Conservation (phyloP, 2,888 invertebrate species). For the Limnephilus auricula region DNA sequence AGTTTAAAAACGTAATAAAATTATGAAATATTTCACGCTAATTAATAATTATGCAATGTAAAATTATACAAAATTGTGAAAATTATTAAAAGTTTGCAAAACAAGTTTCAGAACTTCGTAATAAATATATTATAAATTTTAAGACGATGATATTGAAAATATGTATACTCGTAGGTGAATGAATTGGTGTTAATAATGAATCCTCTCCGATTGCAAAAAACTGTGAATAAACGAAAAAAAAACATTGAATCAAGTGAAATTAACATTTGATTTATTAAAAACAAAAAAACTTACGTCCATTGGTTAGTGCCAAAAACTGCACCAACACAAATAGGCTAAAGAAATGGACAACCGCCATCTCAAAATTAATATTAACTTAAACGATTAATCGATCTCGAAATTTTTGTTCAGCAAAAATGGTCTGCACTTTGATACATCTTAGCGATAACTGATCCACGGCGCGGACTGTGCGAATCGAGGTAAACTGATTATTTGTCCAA, state of each 20-base stretch:
- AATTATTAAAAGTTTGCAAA: not conserved
- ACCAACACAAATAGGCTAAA: not conserved
- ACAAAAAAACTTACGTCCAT: constrained; percentile 18
- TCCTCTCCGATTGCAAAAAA: not conserved
- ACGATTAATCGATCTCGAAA: not conserved
- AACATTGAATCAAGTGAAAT: not conserved
- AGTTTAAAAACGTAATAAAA: not conserved
- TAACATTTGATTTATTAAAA: not conserved
- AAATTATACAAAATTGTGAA: not conserved
- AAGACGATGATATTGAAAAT: not conserved
- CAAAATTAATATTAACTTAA: not conserved
- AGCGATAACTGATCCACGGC: not conserved
- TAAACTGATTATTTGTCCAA: not conserved
- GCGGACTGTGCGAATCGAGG: not conserved
- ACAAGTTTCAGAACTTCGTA: not conserved
- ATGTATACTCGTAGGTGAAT: not conserved
- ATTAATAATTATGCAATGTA: not conserved
- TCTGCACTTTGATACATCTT: not conserved
- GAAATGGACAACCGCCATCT: not conserved
- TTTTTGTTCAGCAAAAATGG: not conserved
- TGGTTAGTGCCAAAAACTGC: constrained; percentile 4
- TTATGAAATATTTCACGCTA: not conserved
- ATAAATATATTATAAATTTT: not conserved
- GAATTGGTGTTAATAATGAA: not conserved
- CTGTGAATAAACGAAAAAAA: not conserved